Percentiles rank a stretch among this genome's conserved stretches.
Conservation (phyloP, 2,113 vertebrate genomes). For the Probosciger aterrimus region DNA sequence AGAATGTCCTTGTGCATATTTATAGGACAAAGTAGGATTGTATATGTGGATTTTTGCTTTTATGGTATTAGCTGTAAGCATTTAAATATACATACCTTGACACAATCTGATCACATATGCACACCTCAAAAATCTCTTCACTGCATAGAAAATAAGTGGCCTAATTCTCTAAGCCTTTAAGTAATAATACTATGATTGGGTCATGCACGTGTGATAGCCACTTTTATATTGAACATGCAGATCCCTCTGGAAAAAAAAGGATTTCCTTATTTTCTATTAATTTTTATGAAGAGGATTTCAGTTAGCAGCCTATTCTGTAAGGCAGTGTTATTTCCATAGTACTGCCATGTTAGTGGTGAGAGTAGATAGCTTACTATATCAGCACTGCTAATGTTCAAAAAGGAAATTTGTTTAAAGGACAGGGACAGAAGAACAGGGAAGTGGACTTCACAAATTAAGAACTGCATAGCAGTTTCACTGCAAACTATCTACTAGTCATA, state of each 20-base stretch:
- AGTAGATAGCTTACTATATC: not conserved
- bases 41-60: not conserved
- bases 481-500: not conserved
- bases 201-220: fast-evolving
- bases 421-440: not conserved
- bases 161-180: not conserved
- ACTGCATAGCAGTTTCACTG: slow-evolving; percentile 38
- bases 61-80: not conserved
- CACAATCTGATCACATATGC: not conserved
- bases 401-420: not conserved
- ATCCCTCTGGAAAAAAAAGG: not conserved
- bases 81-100: not conserved
- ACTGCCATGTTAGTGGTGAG: not conserved
- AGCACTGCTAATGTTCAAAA: not conserved
- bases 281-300: not conserved
- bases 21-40: slow-evolving; percentile 22
- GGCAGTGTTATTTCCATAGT: not conserved
- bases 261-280: not conserved
- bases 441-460: slow-evolving; percentile 9
- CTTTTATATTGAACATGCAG: not conserved
- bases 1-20: slow-evolving; percentile 22
- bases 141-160: not conserved
- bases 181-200: not conserved
- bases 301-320: not conserved
- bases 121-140: not conserved